Conservation (phyloP, 2,113 vertebrate genomes). For the Chitala chitala region DNA sequence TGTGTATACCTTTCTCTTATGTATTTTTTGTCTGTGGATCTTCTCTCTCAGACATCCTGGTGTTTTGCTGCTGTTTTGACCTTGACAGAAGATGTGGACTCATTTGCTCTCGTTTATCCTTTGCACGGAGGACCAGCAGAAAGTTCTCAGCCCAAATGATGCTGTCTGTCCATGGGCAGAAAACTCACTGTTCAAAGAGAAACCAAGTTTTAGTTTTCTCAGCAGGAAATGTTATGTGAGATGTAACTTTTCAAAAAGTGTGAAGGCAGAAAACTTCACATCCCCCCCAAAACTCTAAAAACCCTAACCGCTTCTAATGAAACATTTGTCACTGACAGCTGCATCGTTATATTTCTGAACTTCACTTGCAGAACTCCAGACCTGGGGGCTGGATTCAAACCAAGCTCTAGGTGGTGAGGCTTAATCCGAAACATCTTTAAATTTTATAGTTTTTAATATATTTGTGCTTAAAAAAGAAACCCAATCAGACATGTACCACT, state of each 20-base stretch:
- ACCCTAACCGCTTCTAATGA: too few species aligned
- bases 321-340: too few species aligned
- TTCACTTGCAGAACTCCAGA: too few species aligned
- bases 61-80: slow-evolving; percentile 37
- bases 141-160: slow-evolving; percentile 17
- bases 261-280: too few species aligned
- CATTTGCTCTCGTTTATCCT: too few species aligned
- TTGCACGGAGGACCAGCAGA: slow-evolving; percentile 27
- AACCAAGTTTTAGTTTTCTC: slow-evolving; percentile 2
- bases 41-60: slow-evolving; percentile 31
- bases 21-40: slow-evolving; percentile 21
- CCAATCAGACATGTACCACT: neutral
- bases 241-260: too few species aligned
- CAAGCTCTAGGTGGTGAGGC: too few species aligned
- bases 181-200: neutral
- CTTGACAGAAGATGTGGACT: slow-evolving; percentile 37
- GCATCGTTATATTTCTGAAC: too few species aligned
- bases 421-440: too few species aligned
- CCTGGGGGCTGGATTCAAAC: too few species aligned
- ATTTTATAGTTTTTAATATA: neutral
- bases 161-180: neutral
- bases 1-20: slow-evolving; percentile 24
- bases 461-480: neutral
- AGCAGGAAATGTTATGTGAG: too few species aligned
- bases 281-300: too few species aligned